Conservation (phyloP, 2,888 invertebrate genomes). For the Abrostola tripartita region DNA sequence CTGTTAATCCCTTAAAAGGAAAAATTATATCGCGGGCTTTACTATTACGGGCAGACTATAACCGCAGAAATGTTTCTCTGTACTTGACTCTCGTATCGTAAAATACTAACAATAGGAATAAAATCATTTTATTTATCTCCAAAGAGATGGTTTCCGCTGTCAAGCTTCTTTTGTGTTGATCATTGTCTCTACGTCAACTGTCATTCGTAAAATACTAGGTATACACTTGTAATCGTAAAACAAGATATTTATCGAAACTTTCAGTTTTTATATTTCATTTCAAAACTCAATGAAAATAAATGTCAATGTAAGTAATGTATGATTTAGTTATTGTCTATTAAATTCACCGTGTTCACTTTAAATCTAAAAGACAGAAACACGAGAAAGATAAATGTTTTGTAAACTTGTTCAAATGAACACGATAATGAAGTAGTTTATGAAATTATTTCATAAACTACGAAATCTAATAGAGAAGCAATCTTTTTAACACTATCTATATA, state of each 20-base stretch:
- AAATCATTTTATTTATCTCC: conserved; percentile 69
- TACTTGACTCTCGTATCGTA: conserved; percentile 60
- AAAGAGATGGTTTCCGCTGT: conserved; percentile 55
- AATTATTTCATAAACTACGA: no score
- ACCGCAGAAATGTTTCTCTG: conserved; percentile 43
- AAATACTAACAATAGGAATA: conserved; percentile 70
- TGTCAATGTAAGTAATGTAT: conserved; percentile 46
- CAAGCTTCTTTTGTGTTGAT: conserved; percentile 54
- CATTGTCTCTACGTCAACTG: conserved; percentile 52
- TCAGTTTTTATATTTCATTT: conserved; percentile 51
- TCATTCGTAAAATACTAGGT: conserved; percentile 57
- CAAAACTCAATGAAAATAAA: conserved; percentile 52
- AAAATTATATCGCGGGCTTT: conserved; percentile 35
- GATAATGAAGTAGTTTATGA: no score
- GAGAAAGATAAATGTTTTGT: no score
- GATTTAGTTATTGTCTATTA: conserved; percentile 16
- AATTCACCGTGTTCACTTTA: conserved; percentile 7
- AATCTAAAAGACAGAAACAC: background rate
- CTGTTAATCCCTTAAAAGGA: conserved; percentile 39
- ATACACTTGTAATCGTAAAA: conserved; percentile 60
- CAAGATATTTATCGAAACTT: conserved; percentile 58
- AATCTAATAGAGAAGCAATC: no score
- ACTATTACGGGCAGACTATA: conserved; percentile 32
- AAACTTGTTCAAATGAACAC: no score
- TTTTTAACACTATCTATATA: no score